Evolutionary conservation across 2,113 vertebrate species (phyloP).

Genomic region (Alligator mississippiensis): DNA sequence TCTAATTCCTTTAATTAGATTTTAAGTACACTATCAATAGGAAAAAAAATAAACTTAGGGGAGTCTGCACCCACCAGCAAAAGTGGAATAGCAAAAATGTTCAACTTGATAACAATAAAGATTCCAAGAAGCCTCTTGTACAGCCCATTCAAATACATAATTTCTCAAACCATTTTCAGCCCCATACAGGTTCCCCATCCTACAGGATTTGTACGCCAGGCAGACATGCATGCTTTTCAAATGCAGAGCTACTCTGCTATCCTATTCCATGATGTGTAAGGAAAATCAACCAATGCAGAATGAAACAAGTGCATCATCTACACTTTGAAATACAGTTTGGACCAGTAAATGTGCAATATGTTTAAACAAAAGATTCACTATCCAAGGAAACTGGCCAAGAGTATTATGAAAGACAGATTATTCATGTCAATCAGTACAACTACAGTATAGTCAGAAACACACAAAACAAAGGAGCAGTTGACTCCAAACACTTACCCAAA

Average conservation of each 20-base stretch:
- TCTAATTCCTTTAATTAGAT: neutral
- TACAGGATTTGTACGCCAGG: too few relatives aligned
- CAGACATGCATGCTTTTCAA: neutral
- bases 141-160: neutral
- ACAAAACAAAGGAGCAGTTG: neutral
- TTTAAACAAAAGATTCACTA: accelerated
- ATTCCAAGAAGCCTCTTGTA: neutral
- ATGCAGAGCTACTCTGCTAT: neutral
- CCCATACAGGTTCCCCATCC: neutral
- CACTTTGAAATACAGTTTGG: neutral
- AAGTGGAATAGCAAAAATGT: neutral
- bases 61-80: neutral
- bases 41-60: neutral
- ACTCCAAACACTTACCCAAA: neutral
- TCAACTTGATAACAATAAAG: neutral
- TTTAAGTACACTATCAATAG: neutral
- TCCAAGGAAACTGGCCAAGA: neutral
- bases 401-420: neutral
- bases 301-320: neutral
- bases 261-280: neutral
- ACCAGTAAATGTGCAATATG: neutral
- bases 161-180: neutral
- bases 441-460: neutral
- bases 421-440: neutral
- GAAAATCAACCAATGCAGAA: neutral